Conservation (phyloP, 2,113 vertebrate species). For the Lontra canadensis region DNA sequence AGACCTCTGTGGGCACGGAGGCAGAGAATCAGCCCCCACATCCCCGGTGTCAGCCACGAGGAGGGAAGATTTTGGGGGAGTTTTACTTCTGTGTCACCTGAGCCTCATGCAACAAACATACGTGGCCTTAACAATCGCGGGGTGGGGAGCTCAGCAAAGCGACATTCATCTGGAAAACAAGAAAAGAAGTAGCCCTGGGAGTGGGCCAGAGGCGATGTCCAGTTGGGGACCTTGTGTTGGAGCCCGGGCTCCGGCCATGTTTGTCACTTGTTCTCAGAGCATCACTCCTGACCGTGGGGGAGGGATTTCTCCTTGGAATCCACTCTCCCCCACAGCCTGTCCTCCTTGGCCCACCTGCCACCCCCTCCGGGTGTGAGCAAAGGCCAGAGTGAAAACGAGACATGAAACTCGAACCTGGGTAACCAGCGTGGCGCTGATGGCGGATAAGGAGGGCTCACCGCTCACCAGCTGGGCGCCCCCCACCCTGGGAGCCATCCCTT, state of each 20-base stretch:
- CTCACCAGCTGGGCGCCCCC: slow-evolving; percentile 59
- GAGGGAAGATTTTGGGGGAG: background rate
- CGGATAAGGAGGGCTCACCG: slow-evolving; percentile 34
- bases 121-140: background rate
- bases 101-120: background rate
- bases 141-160: background rate
- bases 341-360: background rate
- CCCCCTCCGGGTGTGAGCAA: background rate
- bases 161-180: background rate
- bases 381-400: slow-evolving; percentile 70
- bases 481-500: fast-evolving
- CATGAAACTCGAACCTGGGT: slow-evolving; percentile 75
- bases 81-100: background rate
- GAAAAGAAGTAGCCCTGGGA: background rate
- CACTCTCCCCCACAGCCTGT: background rate
- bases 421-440: slow-evolving; percentile 18
- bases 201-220: fast-evolving
- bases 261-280: background rate
- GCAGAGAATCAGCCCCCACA: fast-evolving
- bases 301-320: background rate
- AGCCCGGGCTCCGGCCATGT: fast-evolving
- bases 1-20: fast-evolving
- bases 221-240: fast-evolving
- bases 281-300: background rate
- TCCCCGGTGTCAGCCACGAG: fast-evolving